These are phyloP conservation scores for Eurytoma californica DNA, from an alignment of 2,888 invertebrate species.

Conservation along the genomic window DNA sequence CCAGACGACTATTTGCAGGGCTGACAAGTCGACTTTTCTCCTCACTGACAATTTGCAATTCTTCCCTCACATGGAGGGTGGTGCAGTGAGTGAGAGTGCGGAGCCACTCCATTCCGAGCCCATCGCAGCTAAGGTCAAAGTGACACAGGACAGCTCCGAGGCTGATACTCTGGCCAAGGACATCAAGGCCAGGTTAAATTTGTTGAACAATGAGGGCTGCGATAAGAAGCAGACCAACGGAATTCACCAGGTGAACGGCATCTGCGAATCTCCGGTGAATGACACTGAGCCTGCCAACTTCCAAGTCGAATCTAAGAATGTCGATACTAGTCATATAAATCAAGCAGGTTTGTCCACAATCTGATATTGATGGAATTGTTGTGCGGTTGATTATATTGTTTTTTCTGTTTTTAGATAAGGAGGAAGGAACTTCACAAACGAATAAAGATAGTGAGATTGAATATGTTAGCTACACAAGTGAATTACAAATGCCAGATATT, in stretches of 20 bases:
- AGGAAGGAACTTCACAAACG: constrained; percentile 58
- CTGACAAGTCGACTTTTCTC: too few relatives aligned
- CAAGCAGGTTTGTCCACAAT: constrained; percentile 63
- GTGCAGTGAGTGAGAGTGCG: constrained; percentile 24
- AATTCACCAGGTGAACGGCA: constrained; percentile 68
- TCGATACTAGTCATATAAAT: constrained; percentile 72
- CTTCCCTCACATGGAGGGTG: constrained; percentile 29
- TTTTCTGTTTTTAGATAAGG: constrained; percentile 41
- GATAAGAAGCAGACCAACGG: constrained; percentile 67
- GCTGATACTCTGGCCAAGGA: constrained; percentile 66
- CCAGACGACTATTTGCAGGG: neutral
- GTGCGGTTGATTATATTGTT: neutral
- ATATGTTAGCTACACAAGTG: constrained; percentile 91
- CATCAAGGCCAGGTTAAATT: constrained; percentile 69
- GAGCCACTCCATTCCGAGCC: constrained; percentile 42
- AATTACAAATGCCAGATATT: constrained; percentile 98
- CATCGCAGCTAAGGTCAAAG: constrained; percentile 49
- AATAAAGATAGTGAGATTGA: constrained; percentile 72
- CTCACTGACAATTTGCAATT: too few relatives aligned
- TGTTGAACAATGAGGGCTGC: constrained; percentile 58
- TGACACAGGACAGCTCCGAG: constrained; percentile 41
- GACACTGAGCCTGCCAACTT: constrained; percentile 60
- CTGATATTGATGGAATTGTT: neutral
- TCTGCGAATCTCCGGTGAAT: constrained; percentile 65
- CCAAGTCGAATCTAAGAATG: constrained; percentile 60